Evolutionary conservation across 2,113 vertebrate species (phyloP).

Genomic region (Apus apus): DNA sequence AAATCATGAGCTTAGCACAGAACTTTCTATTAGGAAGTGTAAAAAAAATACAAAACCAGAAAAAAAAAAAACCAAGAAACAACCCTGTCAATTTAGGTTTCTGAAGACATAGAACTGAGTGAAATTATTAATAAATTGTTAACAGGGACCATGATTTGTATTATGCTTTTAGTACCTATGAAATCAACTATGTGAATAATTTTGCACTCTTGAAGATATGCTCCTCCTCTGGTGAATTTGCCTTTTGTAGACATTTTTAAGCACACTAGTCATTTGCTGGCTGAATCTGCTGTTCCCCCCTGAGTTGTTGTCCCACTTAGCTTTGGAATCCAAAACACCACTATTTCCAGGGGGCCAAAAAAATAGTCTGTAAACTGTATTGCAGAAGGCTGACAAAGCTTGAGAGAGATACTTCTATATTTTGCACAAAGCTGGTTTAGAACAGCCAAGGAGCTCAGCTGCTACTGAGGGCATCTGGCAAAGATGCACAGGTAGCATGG

Average conservation of each 20-base stretch:
- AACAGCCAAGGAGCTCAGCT: neutral
- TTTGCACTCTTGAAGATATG: neutral
- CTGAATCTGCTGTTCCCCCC: neutral
- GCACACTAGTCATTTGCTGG: neutral
- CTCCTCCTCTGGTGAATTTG: neutral
- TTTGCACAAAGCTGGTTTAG: neutral
- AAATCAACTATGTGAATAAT: conserved; percentile 44
- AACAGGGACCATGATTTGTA: conserved; percentile 13
- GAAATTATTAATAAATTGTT: neutral
- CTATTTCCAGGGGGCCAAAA: rapidly evolving
- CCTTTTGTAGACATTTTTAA: neutral
- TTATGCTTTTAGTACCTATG: conserved; percentile 29
- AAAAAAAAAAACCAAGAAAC: neutral
- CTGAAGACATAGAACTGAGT: neutral
- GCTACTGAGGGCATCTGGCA: neutral
- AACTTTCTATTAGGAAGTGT: conserved; percentile 17
- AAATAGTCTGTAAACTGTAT: neutral
- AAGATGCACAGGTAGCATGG: neutral
- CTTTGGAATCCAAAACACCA: neutral
- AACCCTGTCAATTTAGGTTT: conserved; percentile 24
- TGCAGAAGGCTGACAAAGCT: neutral
- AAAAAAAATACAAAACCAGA: neutral
- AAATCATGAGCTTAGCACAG: neutral
- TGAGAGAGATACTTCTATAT: neutral
- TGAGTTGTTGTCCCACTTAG: neutral